Percentiles rank a stretch among this genome's conserved stretches.
Evolutionary conservation across 2,888 invertebrate genomes (phyloP).

Genomic region (Oeneis ivallda): DNA sequence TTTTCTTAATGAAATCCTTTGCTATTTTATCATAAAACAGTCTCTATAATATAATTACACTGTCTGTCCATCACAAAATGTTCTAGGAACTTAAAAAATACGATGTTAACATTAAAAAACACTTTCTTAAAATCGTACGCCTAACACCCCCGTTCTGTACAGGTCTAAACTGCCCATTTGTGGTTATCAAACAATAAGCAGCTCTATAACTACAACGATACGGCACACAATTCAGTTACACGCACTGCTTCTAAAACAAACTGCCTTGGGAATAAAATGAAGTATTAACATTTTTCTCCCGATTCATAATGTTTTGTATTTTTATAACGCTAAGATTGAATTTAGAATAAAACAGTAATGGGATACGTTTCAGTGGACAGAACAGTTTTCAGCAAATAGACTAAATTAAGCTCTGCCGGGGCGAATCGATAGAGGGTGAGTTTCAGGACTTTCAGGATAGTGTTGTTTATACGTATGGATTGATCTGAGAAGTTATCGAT

Average conservation of each 20-base stretch:
- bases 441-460: slow-evolving; percentile 46
- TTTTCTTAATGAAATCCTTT: background rate
- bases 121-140: slow-evolving; percentile 26
- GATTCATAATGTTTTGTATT: slow-evolving; percentile 20
- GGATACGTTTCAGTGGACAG: slow-evolving; percentile 19
- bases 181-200: slow-evolving; percentile 8
- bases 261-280: slow-evolving; percentile 11
- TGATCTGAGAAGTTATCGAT: slow-evolving; percentile 31
- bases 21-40: background rate
- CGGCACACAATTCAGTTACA: slow-evolving; percentile 11
- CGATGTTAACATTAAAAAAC: slow-evolving; percentile 18
- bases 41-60: background rate
- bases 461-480: slow-evolving; percentile 43
- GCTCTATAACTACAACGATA: background rate
- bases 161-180: slow-evolving; percentile 18
- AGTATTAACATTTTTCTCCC: background rate
- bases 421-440: slow-evolving; percentile 71
- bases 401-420: slow-evolving; percentile 65
- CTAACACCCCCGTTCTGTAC: slow-evolving; percentile 28
- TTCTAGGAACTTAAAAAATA: slow-evolving; percentile 8
- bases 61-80: slow-evolving; percentile 33
- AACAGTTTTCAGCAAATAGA: slow-evolving; percentile 53
- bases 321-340: background rate
- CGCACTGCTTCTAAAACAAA: slow-evolving; percentile 6
- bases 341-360: background rate